Conservation (phyloP, 2,888 invertebrate genomes). For the Ephialtes manifestator region DNA sequence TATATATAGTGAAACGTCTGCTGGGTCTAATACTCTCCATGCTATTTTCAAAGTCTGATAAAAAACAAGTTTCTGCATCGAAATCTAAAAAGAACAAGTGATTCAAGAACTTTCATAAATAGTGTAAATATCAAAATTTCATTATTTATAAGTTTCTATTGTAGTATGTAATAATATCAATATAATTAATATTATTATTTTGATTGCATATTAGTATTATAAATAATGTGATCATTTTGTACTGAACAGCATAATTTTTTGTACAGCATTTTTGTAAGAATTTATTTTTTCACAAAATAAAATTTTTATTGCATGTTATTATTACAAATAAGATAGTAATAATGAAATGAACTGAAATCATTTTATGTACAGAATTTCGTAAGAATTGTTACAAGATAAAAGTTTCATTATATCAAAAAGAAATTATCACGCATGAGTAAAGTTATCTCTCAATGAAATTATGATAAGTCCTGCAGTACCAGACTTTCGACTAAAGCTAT, state of each 20-base stretch:
- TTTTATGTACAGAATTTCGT: too few relatives aligned
- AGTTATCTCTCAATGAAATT: too few relatives aligned
- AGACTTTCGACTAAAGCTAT: too few relatives aligned
- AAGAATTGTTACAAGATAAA: too few relatives aligned
- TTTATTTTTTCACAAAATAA: not conserved
- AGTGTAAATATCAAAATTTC: not conserved
- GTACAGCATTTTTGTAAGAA: not conserved
- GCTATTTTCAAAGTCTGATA: constrained; percentile 29
- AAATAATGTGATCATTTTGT: too few relatives aligned
- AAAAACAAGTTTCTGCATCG: not conserved
- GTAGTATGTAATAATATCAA: not conserved
- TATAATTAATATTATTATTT: not conserved
- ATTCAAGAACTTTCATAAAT: not conserved
- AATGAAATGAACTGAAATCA: too few relatives aligned
- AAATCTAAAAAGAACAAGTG: constrained; percentile 62
- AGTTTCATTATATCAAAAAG: too few relatives aligned
- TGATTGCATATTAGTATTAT: too few relatives aligned
- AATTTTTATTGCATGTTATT: not conserved
- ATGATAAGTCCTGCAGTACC: too few relatives aligned
- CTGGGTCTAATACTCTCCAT: constrained; percentile 4
- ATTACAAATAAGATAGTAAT: too few relatives aligned
- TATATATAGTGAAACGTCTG: constrained; percentile 57
- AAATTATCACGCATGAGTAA: too few relatives aligned
- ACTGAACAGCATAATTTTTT: not conserved
- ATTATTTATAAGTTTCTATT: not conserved